Percentiles rank a stretch among this genome's conserved stretches.
phyloP scores from a whole-genome alignment of 2,113 vertebrate genomes.

The Opisthocomus hoazin region DNA sequence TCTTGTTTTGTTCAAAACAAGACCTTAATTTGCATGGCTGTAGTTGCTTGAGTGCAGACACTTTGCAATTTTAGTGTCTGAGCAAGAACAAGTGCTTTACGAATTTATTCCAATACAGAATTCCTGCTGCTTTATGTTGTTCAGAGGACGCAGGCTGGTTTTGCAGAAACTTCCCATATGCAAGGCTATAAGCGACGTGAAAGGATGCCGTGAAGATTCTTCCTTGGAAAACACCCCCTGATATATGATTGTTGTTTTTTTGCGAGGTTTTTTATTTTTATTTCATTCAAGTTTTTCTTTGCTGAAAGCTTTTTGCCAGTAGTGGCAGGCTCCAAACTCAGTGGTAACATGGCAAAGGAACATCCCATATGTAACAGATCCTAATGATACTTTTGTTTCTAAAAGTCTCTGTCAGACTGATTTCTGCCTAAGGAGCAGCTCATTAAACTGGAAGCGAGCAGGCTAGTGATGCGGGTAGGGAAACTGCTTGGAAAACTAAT shows the following conservation, averaged over 20 bases:
- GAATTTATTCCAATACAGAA: neutral
- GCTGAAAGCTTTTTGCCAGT: neutral
- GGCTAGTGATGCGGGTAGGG: neutral
- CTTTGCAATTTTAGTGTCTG: neutral
- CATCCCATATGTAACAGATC: neutral
- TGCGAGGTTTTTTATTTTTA: neutral
- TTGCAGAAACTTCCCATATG: neutral
- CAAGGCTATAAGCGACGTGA: neutral
- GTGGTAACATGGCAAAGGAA: neutral
- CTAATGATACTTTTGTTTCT: neutral
- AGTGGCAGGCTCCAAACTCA: neutral
- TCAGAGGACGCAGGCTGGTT: neutral
- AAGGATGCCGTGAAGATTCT: neutral
- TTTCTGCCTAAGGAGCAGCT: neutral
- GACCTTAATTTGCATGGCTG: neutral
- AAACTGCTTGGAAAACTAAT: conserved; percentile 7
- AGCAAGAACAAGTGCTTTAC: neutral
- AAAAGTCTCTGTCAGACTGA: neutral
- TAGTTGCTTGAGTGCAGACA: neutral
- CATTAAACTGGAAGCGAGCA: neutral
- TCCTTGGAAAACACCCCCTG: neutral
- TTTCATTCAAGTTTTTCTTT: neutral
- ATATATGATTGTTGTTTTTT: neutral
- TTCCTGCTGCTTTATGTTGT: neutral
- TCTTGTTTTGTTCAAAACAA: neutral